Conservation (phyloP, 2,797 vertebrate genomes). For the Sphenopsis melanotis region DNA sequence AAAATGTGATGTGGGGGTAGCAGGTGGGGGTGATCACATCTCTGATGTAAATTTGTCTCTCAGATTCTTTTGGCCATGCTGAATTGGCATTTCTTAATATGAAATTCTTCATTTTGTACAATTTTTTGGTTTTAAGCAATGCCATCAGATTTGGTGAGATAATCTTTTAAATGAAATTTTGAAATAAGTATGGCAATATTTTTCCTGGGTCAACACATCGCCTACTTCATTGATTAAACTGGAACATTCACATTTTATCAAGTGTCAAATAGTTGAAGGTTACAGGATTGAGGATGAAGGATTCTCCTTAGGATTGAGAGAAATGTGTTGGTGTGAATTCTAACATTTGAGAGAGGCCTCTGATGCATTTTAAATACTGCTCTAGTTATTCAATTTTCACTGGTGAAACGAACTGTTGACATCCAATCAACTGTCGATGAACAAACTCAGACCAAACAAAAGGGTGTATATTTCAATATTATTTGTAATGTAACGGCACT, state of each 20-base stretch:
- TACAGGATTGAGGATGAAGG: not conserved
- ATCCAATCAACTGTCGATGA: not conserved
- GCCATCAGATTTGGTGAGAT: not conserved
- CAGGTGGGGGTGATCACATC: not conserved
- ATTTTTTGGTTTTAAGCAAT: not conserved
- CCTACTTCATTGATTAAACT: not conserved
- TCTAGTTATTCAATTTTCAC: not conserved
- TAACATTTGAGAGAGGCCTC: not conserved
- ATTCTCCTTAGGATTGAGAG: not conserved
- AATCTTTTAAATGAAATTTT: not conserved
- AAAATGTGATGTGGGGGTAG: not conserved
- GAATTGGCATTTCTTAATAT: not conserved
- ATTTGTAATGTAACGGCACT: too few species aligned
- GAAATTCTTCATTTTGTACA: not conserved
- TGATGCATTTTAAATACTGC: not conserved
- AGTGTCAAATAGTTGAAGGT: not conserved
- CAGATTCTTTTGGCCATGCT: not conserved
- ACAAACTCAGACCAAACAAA: not conserved
- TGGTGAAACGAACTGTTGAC: not conserved
- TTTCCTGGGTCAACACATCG: not conserved
- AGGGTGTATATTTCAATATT: not conserved
- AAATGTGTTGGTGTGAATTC: not conserved
- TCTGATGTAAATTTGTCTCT: not conserved
- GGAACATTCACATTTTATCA: not conserved
- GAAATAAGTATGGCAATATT: not conserved